Conservation (phyloP, 2,113 vertebrate species). For the Archocentrus centrarchus region DNA sequence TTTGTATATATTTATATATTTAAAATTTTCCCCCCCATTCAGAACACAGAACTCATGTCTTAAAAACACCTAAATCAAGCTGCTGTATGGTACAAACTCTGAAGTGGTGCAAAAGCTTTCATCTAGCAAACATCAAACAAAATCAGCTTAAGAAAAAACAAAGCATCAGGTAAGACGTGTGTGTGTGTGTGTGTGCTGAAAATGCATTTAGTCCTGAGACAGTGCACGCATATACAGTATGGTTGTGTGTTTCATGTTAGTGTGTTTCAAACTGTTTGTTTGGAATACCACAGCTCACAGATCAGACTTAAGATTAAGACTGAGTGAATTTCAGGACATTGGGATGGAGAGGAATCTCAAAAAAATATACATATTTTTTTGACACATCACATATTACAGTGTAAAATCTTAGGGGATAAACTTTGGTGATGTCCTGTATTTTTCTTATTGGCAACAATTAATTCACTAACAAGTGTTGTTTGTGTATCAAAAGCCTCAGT, state of each 20-base stretch:
- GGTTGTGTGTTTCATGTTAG: conserved; percentile 43
- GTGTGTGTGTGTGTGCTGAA: not conserved
- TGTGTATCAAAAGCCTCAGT: not conserved
- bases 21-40: conserved; percentile 3
- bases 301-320: conserved; percentile 20
- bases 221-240: conserved; percentile 44
- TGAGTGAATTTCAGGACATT: not conserved
- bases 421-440: conserved; percentile 2
- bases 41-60: conserved; percentile 46
- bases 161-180: conserved; percentile 39
- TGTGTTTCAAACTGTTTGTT: conserved; percentile 51
- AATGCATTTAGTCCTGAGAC: conserved; percentile 72
- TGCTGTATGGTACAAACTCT: conserved; percentile 44
- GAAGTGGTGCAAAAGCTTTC: conserved; percentile 61
- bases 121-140: conserved; percentile 38
- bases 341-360: not conserved
- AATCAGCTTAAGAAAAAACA: conserved; percentile 43
- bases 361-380: conserved; percentile 6
- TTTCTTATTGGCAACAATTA: not conserved
- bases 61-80: conserved; percentile 59
- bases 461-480: not conserved
- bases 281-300: conserved; percentile 46
- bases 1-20: conserved; percentile 27
- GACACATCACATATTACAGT: conserved; percentile 5
- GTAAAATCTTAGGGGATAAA: conserved; percentile 28